These are phyloP conservation scores for Mus caroli DNA, from an alignment of 2,797 vertebrate species.

Conservation along the genomic window DNA sequence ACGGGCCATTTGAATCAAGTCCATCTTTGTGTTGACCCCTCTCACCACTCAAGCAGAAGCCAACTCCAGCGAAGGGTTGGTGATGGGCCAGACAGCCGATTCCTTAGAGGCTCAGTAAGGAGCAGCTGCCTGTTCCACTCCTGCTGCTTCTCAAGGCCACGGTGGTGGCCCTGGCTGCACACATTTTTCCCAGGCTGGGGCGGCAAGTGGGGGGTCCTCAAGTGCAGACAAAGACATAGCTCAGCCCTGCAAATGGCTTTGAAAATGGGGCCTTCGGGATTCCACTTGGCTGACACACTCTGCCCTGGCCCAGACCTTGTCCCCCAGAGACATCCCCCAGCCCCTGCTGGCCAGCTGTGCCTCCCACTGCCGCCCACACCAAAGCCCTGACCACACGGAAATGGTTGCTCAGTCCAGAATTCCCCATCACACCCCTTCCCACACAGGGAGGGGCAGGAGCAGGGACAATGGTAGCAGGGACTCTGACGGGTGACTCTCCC, in stretches of 20 bases:
- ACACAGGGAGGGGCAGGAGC: constrained; percentile 56
- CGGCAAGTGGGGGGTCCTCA: constrained; percentile 69
- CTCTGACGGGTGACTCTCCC: neutral
- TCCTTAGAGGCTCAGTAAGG: constrained; percentile 16
- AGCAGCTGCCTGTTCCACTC: constrained; percentile 67
- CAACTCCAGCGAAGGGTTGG: constrained; percentile 14
- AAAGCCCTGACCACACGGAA: constrained; percentile 75
- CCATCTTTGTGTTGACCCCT: neutral
- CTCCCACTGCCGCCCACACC: constrained; percentile 77
- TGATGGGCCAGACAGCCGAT: constrained; percentile 41
- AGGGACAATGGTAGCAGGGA: constrained; percentile 18
- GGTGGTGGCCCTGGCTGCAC: constrained; percentile 33
- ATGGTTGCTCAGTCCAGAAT: constrained; percentile 73
- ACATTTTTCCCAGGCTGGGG: constrained; percentile 79
- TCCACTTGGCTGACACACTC: constrained; percentile 78
- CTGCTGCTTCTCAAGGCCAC: constrained; percentile 43
- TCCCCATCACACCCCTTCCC: constrained; percentile 79
- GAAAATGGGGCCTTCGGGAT: constrained; percentile 78
- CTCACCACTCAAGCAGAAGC: constrained; percentile 71
- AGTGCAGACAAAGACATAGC: constrained; percentile 76
- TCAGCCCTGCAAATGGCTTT: constrained; percentile 78
- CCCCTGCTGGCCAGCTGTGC: constrained; percentile 77
- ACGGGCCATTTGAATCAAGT: constrained; percentile 39
- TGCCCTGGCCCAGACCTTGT: constrained; percentile 57
- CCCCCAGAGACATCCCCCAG: constrained; percentile 60